Conservation (phyloP, 1,140 invertebrate genomes). For the Drosophila ambigua region DNA sequence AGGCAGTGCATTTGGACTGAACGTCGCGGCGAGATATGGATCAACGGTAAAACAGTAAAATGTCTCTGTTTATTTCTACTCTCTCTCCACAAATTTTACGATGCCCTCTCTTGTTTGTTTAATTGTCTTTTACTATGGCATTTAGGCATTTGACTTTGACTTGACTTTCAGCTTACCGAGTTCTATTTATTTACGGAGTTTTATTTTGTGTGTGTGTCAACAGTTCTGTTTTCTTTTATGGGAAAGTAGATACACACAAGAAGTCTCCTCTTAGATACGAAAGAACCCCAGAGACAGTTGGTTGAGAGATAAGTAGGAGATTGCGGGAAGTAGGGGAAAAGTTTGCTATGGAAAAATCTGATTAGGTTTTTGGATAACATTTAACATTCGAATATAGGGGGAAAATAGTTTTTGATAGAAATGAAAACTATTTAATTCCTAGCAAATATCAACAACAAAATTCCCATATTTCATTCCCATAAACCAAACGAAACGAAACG, state of each 20-base stretch:
- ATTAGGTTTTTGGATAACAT: neutral
- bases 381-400: neutral
- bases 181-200: constrained; percentile 51
- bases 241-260: neutral
- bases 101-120: constrained; percentile 63
- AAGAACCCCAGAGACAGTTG: neutral
- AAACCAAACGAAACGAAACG: neutral
- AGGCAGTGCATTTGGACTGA: too few species aligned
- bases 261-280: neutral
- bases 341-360: neutral
- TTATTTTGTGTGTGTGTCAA: constrained; percentile 37
- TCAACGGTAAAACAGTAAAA: constrained; percentile 66
- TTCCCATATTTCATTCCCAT: neutral
- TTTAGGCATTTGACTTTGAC: constrained; percentile 48
- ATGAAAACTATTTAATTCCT: too few species aligned
- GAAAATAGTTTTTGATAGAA: constrained; percentile 6
- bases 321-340: neutral
- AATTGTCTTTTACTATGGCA: constrained; percentile 72
- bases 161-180: constrained; percentile 49
- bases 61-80: constrained; percentile 19
- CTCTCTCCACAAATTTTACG: constrained; percentile 47
- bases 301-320: neutral
- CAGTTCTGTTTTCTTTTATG: constrained; percentile 30
- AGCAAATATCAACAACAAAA: neutral
- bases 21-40: constrained; percentile 48